Percentiles rank a stretch among this genome's conserved stretches.
phyloP scores from a whole-genome alignment of 2,888 invertebrate species.

The Cremastobaeus sp. region DNA sequence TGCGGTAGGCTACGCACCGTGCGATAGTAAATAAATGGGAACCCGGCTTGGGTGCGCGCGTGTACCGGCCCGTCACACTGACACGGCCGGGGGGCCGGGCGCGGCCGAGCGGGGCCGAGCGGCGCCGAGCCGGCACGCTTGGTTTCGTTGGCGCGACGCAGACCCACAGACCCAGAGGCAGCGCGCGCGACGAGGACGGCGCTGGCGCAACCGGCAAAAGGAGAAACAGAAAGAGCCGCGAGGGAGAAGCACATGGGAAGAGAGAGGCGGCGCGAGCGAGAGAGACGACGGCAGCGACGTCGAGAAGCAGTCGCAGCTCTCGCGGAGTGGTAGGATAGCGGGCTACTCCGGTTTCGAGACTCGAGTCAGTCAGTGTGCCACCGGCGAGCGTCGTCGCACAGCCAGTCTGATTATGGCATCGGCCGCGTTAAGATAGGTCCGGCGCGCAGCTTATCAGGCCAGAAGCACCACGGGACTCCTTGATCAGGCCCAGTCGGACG shows the following conservation, averaged over 20 bases:
- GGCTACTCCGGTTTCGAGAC: conserved; percentile 75
- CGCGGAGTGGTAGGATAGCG: conserved; percentile 74
- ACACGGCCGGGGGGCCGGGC: conserved; percentile 28
- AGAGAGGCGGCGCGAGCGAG: conserved; percentile 23
- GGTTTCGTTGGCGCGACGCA: conserved; percentile 56
- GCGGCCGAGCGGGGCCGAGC: conserved; percentile 52
- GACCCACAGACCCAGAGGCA: background rate
- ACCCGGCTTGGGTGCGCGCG: conserved; percentile 53
- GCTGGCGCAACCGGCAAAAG: background rate
- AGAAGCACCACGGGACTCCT: conserved; percentile 12
- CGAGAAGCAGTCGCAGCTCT: conserved; percentile 38
- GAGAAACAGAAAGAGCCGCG: conserved; percentile 6
- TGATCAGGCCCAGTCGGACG: too few species aligned
- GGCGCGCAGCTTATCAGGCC: conserved; percentile 42
- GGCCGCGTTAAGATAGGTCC: conserved; percentile 60
- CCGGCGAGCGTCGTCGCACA: conserved; percentile 72
- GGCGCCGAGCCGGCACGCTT: conserved; percentile 58
- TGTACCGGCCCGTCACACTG: conserved; percentile 39
- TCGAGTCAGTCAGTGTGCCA: conserved; percentile 78
- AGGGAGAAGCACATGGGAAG: conserved; percentile 6
- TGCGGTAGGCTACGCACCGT: conserved; percentile 71
- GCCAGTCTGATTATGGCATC: conserved; percentile 57
- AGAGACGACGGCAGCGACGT: conserved; percentile 27
- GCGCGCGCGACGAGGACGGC: background rate
- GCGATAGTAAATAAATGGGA: conserved; percentile 58